Base-by-base conservation (phyloP, 2,888 invertebrate genomes). In the Neoascia interrupta region DNA sequence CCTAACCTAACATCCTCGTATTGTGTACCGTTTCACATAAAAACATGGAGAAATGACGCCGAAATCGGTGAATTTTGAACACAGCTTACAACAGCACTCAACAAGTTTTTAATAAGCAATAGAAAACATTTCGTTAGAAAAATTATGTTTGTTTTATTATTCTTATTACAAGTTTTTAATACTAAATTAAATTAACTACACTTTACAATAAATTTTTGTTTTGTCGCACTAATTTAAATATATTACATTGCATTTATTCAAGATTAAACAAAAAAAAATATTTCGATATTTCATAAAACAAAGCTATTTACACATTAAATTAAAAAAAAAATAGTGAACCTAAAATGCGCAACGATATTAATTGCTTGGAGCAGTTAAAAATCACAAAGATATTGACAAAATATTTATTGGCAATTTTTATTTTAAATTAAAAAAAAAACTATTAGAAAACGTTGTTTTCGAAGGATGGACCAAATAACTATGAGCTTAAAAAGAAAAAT, bases 301-400 rank as follows among this genome's bases (percentile, higher is more conserved):
- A 70, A 15, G 53, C 13, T 70, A 76, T 76, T 45, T 70, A 76
- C 70, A 76, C 47, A 45, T 51, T 53, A 31, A 58, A 41, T 31
- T 28, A 13, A 37, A 51, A 16, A 54, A 11, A 45, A 37, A 19
- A 36, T 18, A 41, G 10, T 11, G 23, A 54, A 26, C 41, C 21
- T 36, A 51, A 70, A 70, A 70, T 63, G 63, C 61, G 39, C 41
- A 75, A 70, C 16, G 15, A 6, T 54, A 31, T 58, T 34, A 31
- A 31, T 58, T 63, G 56, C 75, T 76, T 63, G 49, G 3, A 63
- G 63, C 70, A 70, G n/a, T 58, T 63, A 53, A 53, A 31, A 58
- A 76, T 70, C 70, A 76, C 70, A 76, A 37, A 34, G 19, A 53
- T 41, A 61, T 74, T 49, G 54, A 45, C 68, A 68, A 61, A 43